Conservation (phyloP, 2,797 vertebrate species). For the Enteromius mattozi region DNA sequence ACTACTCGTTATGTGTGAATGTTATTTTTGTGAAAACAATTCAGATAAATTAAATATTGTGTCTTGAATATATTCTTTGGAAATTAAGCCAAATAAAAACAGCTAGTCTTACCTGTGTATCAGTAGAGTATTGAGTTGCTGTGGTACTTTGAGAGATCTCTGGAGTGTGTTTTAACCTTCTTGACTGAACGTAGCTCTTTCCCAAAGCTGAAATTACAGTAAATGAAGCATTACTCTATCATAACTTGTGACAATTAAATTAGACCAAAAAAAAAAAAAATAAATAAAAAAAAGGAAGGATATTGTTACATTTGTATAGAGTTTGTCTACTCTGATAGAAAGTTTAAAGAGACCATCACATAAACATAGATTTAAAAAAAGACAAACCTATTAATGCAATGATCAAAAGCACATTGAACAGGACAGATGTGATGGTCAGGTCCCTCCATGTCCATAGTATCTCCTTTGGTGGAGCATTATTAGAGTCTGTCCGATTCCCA, state of each 20-base stretch:
- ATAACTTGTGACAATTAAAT: not conserved
- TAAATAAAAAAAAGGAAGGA: too few relatives aligned
- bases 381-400: not conserved
- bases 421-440: not conserved
- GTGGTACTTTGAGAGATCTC: not conserved
- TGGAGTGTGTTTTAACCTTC: not conserved
- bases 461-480: not conserved
- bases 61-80: not conserved
- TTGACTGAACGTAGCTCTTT: not conserved
- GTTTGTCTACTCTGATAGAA: too few relatives aligned
- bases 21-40: not conserved
- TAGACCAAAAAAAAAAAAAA: not conserved
- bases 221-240: not conserved
- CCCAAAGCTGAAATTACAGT: not conserved
- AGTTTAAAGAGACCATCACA: not conserved
- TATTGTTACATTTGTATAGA: not conserved
- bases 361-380: not conserved
- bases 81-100: not conserved
- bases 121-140: not conserved
- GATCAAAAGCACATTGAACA: not conserved
- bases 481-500: not conserved
- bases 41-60: not conserved
- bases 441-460: not conserved
- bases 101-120: not conserved
- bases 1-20: not conserved